Conservation (phyloP, 2,888 invertebrate genomes). For the Amorpha juglandis region DNA sequence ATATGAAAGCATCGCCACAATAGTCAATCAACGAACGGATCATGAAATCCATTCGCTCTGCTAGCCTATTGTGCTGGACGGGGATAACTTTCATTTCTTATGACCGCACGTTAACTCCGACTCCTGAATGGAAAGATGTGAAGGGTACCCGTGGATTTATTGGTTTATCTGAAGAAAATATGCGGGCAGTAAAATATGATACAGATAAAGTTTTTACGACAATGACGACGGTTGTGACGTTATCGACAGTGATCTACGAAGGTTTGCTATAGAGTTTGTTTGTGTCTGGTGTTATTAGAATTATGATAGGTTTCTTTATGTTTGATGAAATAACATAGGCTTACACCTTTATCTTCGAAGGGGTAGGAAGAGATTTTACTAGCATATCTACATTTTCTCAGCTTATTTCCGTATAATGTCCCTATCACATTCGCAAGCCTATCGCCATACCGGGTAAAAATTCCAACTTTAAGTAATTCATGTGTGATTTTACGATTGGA, state of each 20-base stretch:
- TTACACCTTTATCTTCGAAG: too few relatives aligned
- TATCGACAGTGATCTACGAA: constrained; percentile 21
- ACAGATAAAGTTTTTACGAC: constrained; percentile 23
- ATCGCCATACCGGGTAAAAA: too few relatives aligned
- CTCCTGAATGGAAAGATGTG: constrained; percentile 10
- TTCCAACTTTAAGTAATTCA: too few relatives aligned
- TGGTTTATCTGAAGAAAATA: constrained; percentile 24
- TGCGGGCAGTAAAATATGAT: constrained; percentile 19
- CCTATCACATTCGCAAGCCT: too few relatives aligned
- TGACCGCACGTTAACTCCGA: constrained; percentile 17
- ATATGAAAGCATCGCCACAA: constrained; percentile 15
- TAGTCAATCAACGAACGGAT: constrained; percentile 20
- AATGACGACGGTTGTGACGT: constrained; percentile 21
- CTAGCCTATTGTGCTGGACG: constrained; percentile 9
- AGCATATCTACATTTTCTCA: too few relatives aligned
- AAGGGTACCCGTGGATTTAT: constrained; percentile 24
- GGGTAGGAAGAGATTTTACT: too few relatives aligned
- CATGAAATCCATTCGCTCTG: constrained; percentile 4
- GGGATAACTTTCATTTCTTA: constrained; percentile 22
- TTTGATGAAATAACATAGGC: too few relatives aligned
- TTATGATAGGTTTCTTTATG: background rate
- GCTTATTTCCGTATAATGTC: too few relatives aligned
- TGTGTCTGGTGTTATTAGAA: background rate
- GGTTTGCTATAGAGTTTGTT: background rate
- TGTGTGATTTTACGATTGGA: too few relatives aligned